Evolutionary conservation across 2,113 vertebrate species (phyloP).

Genomic region (Mungos mungo): DNA sequence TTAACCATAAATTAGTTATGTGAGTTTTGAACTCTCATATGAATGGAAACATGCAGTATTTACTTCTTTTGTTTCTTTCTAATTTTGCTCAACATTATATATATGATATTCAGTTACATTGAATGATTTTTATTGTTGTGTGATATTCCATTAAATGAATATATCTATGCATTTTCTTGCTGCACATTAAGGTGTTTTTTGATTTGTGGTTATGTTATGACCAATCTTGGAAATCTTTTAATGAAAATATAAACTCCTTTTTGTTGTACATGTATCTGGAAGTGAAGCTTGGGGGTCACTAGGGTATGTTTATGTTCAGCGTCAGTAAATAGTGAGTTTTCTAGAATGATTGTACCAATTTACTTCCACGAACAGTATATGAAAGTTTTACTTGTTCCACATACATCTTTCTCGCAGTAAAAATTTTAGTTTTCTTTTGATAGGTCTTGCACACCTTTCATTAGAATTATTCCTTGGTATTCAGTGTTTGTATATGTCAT

Average conservation of each 20-base stretch:
- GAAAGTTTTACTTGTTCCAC: neutral
- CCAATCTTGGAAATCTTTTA: neutral
- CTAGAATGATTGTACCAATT: neutral
- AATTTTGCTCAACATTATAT: neutral
- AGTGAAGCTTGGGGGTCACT: neutral
- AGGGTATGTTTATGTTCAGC: neutral
- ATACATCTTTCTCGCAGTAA: neutral
- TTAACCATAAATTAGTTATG: neutral
- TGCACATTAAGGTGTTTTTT: neutral
- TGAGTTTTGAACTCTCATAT: neutral
- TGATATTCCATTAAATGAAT: neutral
- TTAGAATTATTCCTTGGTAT: conserved; percentile 23
- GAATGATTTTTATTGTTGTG: neutral
- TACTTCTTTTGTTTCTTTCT: neutral
- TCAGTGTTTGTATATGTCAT: neutral
- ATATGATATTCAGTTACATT: neutral
- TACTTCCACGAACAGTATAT: neutral
- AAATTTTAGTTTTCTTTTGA: conserved; percentile 13
- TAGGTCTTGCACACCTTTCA: neutral
- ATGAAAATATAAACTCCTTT: conserved; percentile 8
- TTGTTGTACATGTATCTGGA: neutral
- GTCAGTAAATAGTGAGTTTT: conserved; percentile 6
- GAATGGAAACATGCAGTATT: neutral
- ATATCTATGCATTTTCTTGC: neutral
- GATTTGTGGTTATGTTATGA: neutral